Conservation (phyloP, 2,113 vertebrate species). For the Dryoscopus gambensis region DNA sequence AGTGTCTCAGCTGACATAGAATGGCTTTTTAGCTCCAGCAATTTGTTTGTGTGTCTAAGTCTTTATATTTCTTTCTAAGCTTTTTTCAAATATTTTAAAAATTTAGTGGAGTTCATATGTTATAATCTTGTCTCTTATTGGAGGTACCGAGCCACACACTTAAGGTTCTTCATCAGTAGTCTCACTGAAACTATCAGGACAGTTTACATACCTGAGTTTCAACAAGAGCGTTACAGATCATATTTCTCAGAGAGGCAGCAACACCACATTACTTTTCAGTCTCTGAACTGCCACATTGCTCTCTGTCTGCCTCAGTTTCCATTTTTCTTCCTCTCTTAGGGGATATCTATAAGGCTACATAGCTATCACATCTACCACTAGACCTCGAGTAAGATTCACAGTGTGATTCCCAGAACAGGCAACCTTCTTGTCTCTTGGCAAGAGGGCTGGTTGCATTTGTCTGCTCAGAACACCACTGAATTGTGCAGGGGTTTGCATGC, state of each 20-base stretch:
- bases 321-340: not conserved
- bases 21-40: not conserved
- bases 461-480: not conserved
- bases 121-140: not conserved
- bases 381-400: not conserved
- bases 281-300: not conserved
- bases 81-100: not conserved
- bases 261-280: not conserved
- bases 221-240: not conserved
- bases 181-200: not conserved
- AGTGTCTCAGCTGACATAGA: not conserved
- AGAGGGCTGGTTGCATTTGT: not conserved
- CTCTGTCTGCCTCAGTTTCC: not conserved
- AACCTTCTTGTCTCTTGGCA: not conserved
- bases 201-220: not conserved
- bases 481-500: not conserved
- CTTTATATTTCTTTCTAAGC: not conserved
- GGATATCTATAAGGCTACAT: not conserved
- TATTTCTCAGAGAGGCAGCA: not conserved
- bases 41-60: not conserved
- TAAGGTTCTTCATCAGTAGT: not conserved
- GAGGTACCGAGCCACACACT: not conserved
- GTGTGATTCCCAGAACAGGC: not conserved
- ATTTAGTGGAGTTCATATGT: not conserved
- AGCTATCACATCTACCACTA: not conserved